Base-by-base conservation (phyloP, 1,140 invertebrate genomes). In the Dendroctonus valens region DNA sequence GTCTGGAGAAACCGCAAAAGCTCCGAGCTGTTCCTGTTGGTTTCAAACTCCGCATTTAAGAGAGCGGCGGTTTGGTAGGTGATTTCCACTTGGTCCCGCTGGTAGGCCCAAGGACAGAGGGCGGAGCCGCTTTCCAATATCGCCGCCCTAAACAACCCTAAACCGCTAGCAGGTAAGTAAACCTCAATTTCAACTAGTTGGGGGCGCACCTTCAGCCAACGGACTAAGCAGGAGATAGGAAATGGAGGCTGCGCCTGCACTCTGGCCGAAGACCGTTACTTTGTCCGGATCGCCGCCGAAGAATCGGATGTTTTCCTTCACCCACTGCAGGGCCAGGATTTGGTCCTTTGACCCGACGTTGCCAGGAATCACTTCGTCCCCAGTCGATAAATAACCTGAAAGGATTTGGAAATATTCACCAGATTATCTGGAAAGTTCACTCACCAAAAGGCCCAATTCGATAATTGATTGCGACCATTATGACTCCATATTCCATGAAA, bases 321-420 rank as follows among this genome's bases (percentile, higher is more conserved):
- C 78, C 90, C 90, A 93, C 15, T 83, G 79, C 2, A 92, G 72
- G 0, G 89, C 87, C 12, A 81, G 77, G 5, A 89, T 84, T 77
- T 91, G 88, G 78, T 92, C 90, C 73, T 87, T 87, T 39, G 90
- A 77, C 0, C 88, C 89, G 73, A 85, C 83, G 73, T 91, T 91
- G 12, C 89, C 90, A 0, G 86, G 82, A 0, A 84, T 81, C 11
- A 81, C 69, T 5, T 79, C 74, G 59, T 86, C 86, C 3, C 84
- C 86, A 0, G 84, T 87, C 65, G 85, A 86, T 38, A 90, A 72
- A 49, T 69, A 72, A 38, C 60, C 64, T 54, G 63, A 11, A 60
- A 38, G 12, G 12, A 59, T 51, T n/a, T 8, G 15, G 15, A 44
- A 44, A 59, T 42, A 37, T 12, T 55, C 26, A 39, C 15, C 12